Evolutionary conservation across 2,888 invertebrate genomes (phyloP).

Genomic region (Eristalis tenax): DNA sequence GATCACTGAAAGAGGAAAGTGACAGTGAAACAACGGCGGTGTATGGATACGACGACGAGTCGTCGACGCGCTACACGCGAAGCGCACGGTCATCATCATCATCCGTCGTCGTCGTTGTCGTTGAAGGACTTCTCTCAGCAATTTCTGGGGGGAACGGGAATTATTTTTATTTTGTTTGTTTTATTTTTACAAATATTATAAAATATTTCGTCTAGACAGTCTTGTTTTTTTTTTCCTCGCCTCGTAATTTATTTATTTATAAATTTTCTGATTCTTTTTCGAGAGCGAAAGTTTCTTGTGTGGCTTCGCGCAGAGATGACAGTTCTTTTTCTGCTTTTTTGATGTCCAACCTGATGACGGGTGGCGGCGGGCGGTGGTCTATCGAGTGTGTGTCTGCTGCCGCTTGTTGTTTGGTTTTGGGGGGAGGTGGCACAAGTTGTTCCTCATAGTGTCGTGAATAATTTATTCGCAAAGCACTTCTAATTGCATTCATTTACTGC

Average conservation of each 20-base stretch:
- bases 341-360: background rate
- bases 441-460: background rate
- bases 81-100: background rate
- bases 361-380: background rate
- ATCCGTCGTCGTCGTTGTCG: background rate
- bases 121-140: background rate
- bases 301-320: background rate
- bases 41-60: background rate
- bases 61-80: background rate
- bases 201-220: slow-evolving; percentile 67
- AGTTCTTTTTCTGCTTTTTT: background rate
- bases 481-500: background rate
- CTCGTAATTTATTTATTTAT: slow-evolving; percentile 36
- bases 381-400: background rate
- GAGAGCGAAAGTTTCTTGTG: background rate
- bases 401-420: too few relatives aligned
- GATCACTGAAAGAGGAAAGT: slow-evolving; percentile 23
- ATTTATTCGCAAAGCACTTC: background rate
- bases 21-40: slow-evolving; percentile 43
- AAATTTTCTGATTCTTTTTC: background rate
- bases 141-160: background rate
- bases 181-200: slow-evolving; percentile 48
- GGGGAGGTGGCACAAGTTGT: background rate
- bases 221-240: slow-evolving; percentile 28
- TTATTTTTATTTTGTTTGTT: background rate